Evolutionary conservation across 1,140 invertebrate species (phyloP).

Genomic region (Pseudomyrmex concolor): DNA sequence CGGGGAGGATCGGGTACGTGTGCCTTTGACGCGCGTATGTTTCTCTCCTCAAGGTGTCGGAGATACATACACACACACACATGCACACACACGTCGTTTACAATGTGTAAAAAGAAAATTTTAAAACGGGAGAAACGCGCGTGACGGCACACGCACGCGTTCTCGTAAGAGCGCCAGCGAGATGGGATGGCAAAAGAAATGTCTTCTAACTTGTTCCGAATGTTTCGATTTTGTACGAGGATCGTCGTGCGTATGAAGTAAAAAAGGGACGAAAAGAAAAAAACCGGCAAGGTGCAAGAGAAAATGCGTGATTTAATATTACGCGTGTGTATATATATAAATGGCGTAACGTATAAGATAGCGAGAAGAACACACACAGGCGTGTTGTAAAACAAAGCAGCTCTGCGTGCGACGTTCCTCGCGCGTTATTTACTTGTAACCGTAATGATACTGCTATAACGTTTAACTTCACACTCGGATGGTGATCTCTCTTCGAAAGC

Average conservation of each 20-base stretch:
- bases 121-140: not conserved
- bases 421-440: conserved; percentile 71
- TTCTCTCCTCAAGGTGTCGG: not conserved
- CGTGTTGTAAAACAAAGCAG: not conserved
- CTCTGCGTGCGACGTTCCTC: conserved; percentile 50
- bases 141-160: conserved; percentile 44
- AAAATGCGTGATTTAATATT: not conserved
- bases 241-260: conserved; percentile 60
- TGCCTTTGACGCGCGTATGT: not conserved
- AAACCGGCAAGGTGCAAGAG: not conserved
- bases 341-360: not conserved
- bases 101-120: not conserved
- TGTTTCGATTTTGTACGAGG: conserved; percentile 68
- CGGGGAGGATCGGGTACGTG: not conserved
- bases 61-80: too few relatives aligned
- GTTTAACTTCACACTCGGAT: conserved; percentile 63
- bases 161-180: conserved; percentile 34
- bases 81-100: too few relatives aligned
- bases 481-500: not conserved
- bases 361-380: not conserved
- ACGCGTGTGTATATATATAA: conserved; percentile 2
- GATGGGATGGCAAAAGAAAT: conserved; percentile 76
- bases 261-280: not conserved
- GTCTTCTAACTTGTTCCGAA: conserved; percentile 74
- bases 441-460: conserved; percentile 71